Base-by-base conservation (phyloP, 1,140 invertebrate species). In the Scaptomyza pallida region DNA sequence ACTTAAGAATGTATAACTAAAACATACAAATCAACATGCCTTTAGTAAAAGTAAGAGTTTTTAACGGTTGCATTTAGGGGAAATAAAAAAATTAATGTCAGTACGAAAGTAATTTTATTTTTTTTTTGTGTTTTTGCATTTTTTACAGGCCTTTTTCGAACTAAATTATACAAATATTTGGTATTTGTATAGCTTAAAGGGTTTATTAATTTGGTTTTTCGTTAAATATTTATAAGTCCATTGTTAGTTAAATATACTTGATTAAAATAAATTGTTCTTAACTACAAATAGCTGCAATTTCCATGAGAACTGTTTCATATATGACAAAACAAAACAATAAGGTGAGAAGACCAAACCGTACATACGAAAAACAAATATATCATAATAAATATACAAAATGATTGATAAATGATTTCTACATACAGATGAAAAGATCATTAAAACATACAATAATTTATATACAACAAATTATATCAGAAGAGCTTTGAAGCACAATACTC, bases 251-350 rank as follows among this genome's bases (percentile, higher is more conserved):
- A 78, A 72, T 80, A 86, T 81, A 80, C 82, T 86, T 78, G 69
- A 70, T 80, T 89, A 86, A 90, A 90, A 89, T 86, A 86, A 86
- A 76, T 90, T 89, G n/a, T 86, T 86, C 81, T 89, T 90, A 90
- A 89, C 89, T 90, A 90, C 89, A 89, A 75, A 85, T 90, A 90
- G 89, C 89, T 90, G 89, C 83, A 89, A 62, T 83, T 90, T 90
- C 83, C 89, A 88, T 90, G 89, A 90, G 89, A 90, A 86, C 75
- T 90, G 78, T 90, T 90, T 78, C 73, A 41, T 65, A 61, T 67
- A 72, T 68, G 59, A 78, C n/a, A n/a, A n/a, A n/a, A n/a, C n/a
- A 47, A 60, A 65, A 80, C 40, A 2, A 54, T 64, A 64, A 73
- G 45, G 55, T 47, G 30, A 73, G 55, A 17, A 8, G 55, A 54